These are phyloP conservation scores for Campylomormyrus numenius DNA, from an alignment of 2,113 vertebrate species.

Conservation along the genomic window DNA sequence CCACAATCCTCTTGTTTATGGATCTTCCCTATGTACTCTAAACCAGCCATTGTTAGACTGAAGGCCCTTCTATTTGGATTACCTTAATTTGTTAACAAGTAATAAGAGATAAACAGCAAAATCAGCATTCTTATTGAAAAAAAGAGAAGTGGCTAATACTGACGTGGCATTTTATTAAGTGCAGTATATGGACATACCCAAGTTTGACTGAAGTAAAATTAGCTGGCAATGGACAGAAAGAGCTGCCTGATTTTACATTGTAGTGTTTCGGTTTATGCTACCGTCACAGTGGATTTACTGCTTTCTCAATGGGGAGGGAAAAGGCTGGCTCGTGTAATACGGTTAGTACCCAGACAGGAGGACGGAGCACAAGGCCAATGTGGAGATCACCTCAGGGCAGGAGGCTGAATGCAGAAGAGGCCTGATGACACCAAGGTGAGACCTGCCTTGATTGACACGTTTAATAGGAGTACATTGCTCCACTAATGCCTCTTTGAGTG, in stretches of 20 bases:
- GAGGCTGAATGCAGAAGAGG: background rate
- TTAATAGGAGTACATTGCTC: conserved; percentile 36
- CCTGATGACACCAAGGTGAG: background rate
- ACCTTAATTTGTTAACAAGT: background rate
- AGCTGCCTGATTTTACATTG: background rate
- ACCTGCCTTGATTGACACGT: conserved; percentile 28
- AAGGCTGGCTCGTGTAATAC: background rate
- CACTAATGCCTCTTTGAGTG: conserved; percentile 45
- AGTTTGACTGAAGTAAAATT: background rate
- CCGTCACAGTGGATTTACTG: background rate
- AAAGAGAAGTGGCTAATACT: background rate
- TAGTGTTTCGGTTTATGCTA: background rate
- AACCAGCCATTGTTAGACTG: background rate
- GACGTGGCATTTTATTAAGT: background rate
- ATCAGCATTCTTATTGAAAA: background rate
- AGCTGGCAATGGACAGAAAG: background rate
- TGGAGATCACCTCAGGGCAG: background rate
- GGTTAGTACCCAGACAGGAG: background rate
- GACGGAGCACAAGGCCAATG: background rate
- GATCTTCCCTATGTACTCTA: background rate
- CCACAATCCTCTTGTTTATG: background rate
- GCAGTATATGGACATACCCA: background rate
- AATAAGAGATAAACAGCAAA: background rate
- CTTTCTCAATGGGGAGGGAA: background rate
- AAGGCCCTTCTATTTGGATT: background rate